These are phyloP conservation scores for Drosophila bunnanda DNA, from an alignment of 2,888 invertebrate genomes.

Conservation along the genomic window DNA sequence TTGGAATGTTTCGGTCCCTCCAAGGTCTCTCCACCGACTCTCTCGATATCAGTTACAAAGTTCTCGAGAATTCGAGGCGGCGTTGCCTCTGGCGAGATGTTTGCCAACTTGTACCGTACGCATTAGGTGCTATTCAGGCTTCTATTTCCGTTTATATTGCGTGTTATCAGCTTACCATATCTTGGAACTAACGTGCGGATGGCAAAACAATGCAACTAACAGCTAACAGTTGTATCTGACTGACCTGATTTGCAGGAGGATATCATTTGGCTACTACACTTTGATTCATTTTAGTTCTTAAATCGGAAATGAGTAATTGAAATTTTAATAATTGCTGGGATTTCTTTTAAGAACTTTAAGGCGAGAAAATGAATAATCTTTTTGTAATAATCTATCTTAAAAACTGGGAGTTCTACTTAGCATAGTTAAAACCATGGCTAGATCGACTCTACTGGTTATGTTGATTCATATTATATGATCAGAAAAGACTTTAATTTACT, in stretches of 20 bases:
- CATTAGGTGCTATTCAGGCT: slow-evolving; percentile 10
- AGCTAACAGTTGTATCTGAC: neutral
- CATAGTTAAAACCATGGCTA: neutral
- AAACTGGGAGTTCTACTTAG: rapidly evolving
- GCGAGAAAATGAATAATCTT: too few species aligned
- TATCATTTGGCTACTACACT: neutral
- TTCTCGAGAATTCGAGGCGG: slow-evolving; percentile 22
- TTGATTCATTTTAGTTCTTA: neutral
- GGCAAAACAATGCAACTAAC: slow-evolving; percentile 11
- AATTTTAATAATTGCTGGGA: too few species aligned
- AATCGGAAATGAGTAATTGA: neutral
- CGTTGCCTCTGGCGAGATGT: slow-evolving; percentile 16
- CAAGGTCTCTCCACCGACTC: slow-evolving; percentile 18
- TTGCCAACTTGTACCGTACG: slow-evolving; percentile 22
- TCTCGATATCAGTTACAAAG: slow-evolving; percentile 30
- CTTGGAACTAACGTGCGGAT: slow-evolving; percentile 13
- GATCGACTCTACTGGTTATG: neutral
- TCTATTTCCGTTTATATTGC: slow-evolving; percentile 23
- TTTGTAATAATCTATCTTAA: neutral
- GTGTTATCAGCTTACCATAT: slow-evolving; percentile 35
- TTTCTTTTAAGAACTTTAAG: too few species aligned
- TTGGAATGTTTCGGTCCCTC: slow-evolving; percentile 31
- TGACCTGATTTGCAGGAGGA: neutral
- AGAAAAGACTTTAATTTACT: neutral
- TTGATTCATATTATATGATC: neutral